Evolutionary conservation across 2,888 invertebrate species (phyloP).

Genomic region (Hartigia nigra): DNA sequence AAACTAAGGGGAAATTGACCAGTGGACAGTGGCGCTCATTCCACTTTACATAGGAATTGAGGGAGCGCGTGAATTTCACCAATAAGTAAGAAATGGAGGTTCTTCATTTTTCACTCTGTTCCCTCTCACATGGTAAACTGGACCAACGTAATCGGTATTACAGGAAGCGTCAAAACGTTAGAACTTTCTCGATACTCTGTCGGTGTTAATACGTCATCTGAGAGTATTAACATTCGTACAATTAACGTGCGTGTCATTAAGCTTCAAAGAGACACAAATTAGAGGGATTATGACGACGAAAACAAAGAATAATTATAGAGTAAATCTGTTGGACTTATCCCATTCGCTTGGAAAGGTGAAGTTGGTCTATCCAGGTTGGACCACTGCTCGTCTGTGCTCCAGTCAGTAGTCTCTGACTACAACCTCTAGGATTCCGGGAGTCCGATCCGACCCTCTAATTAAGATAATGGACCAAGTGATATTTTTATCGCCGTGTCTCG

Average conservation of each 20-base stretch:
- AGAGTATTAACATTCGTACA: background rate
- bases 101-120: background rate
- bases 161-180: background rate
- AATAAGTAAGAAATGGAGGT: background rate
- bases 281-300: background rate
- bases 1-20: slow-evolving; percentile 63
- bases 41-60: slow-evolving; percentile 4
- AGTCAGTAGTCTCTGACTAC: background rate
- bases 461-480: slow-evolving; percentile 47
- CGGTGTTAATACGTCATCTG: background rate
- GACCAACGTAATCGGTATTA: background rate
- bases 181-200: background rate
- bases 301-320: background rate
- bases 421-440: slow-evolving; percentile 21
- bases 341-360: background rate
- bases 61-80: background rate
- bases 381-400: background rate
- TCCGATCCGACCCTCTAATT: slow-evolving; percentile 35
- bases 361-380: background rate
- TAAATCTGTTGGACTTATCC: background rate
- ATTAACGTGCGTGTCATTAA: background rate
- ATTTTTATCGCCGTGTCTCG: slow-evolving; percentile 43
- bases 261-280: background rate
- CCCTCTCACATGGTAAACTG: background rate
- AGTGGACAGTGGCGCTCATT: slow-evolving; percentile 57